A percentile compares a stretch with the other conserved stretches of the same genome.
Conservation (phyloP, 2,113 vertebrate species). For the Oryctolagus cuniculus region mOryCun1.1 NC_091432.1:75977501-75978000, state of each 20-base stretch:
- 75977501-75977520: conserved; percentile 1
- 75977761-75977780: conserved; percentile 69
- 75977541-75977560: background rate
- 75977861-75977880: conserved; percentile 25
- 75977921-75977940: background rate
- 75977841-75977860: background rate
- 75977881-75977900: conserved; percentile 13
- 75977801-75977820: conserved; percentile 52
- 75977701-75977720: conserved; percentile 73
- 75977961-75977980: conserved; percentile 34
- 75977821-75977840: conserved; percentile 66
- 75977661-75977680: conserved; percentile 55
- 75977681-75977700: conserved; percentile 50
- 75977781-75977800: conserved; percentile 61
- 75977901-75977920: conserved; percentile 47
- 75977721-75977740: conserved; percentile 58
- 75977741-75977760: conserved; percentile 57
- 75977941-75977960: conserved; percentile 25
- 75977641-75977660: conserved; percentile 35
- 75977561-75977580: background rate
- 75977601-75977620: background rate
- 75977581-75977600: background rate
- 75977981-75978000: conserved; percentile 41
- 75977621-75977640: conserved; percentile 41
- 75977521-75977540: background rate